Evolutionary conservation across 1,140 invertebrate species (phyloP).

Genomic region (Maconellicoccus hirsutus): DNA sequence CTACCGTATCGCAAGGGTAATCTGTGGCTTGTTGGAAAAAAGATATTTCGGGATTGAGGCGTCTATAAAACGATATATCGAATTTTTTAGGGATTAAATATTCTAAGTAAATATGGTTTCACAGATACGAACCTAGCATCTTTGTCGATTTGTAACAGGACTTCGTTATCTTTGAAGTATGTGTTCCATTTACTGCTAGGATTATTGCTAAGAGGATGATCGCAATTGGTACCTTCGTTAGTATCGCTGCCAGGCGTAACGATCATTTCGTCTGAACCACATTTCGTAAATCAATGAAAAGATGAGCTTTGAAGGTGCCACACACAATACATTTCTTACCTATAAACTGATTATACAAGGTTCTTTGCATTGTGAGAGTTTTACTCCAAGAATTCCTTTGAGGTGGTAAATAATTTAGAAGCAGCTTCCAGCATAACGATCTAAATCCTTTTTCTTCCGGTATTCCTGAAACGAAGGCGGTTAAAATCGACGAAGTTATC

Average conservation of each 20-base stretch:
- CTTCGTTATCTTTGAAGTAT: conserved; percentile 94
- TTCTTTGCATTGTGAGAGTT: conserved; percentile 53
- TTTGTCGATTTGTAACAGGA: conserved; percentile 91
- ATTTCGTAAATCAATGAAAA: conserved; percentile 30
- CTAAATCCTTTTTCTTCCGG: conserved; percentile 67
- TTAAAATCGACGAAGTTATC: not conserved
- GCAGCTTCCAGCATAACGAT: conserved; percentile 66
- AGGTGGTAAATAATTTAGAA: conserved; percentile 68
- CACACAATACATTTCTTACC: conserved; percentile 38
- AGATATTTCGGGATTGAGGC: conserved; percentile 89
- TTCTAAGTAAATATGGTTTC: too few relatives aligned
- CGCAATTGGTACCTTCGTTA: conserved; percentile 40
- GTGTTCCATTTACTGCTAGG: conserved; percentile 88
- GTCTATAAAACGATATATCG: too few relatives aligned
- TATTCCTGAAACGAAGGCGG: conserved; percentile 45
- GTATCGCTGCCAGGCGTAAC: conserved; percentile 52
- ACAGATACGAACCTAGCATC: conserved; percentile 61
- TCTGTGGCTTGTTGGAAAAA: conserved; percentile 91
- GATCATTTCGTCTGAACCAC: conserved; percentile 70
- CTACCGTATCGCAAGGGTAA: conserved; percentile 63
- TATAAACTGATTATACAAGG: conserved; percentile 72
- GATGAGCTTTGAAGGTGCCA: conserved; percentile 1
- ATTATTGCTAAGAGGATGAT: conserved; percentile 87
- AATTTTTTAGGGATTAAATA: too few relatives aligned
- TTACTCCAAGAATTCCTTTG: conserved; percentile 50